Base-by-base conservation (phyloP, 1,140 invertebrate genomes). In the Pseudomyrmex concolor region DNA sequence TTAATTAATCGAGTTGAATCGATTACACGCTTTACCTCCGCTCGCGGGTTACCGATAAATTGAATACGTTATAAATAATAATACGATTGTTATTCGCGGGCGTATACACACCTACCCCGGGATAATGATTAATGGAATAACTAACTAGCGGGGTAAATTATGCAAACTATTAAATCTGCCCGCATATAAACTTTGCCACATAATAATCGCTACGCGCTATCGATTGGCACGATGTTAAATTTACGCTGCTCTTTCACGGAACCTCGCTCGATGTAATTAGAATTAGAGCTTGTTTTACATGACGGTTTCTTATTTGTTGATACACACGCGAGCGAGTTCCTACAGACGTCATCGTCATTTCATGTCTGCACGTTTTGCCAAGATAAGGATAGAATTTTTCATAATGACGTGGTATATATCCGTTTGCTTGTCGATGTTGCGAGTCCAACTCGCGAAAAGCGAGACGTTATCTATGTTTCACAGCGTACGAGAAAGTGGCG, bases 81-180 rank as follows among this genome's bases (percentile, higher is more conserved):
- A 57, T 82, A 63, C 78, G 72, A 86, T 89, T 88, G 83, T 89
- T 86, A 89, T 89, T 87, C 86, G 86, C 74, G 84, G 85, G 68
- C 73, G 57, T 85, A 64, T 70, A 84, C 73, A 83, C 68, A 60
- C 59, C 72, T 85, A 88, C 54, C 54, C 45, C 50, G 82, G 73
- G 63, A 62, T 59, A 63, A 81, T 85, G 86, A 89, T 88, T 88
- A 87, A 88, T 89, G 84, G 87, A 89, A 89, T 83, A 88, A 85
- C 87, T 77, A 89, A 88, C 86, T 74, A 78, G 83, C 83, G 66
- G 15, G 84, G 72, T 88, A 83, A 89, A 89, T 89, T 88, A 89
- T 89, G 86, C 87, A 88, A 89, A 89, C 87, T 89, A 89, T 89
- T 89, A 89, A 88, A 89, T 89, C 63, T 84, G 67, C 87, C 81